Conservation (phyloP, 2,113 vertebrate genomes). For the Fregetta grallaria region DNA sequence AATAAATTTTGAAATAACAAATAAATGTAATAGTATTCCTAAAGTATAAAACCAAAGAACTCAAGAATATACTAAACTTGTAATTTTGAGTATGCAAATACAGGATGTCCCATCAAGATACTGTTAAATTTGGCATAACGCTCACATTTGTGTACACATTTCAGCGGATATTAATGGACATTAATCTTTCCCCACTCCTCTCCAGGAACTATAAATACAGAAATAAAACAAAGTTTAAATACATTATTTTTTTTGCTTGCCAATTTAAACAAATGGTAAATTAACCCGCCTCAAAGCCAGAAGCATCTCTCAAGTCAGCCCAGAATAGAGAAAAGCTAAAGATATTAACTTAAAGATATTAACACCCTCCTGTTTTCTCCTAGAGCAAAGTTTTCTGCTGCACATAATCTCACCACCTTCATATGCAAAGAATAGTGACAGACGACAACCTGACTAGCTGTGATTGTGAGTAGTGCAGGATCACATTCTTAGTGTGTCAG, state of each 20-base stretch:
- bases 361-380: background rate
- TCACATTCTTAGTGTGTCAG: background rate
- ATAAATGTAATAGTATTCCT: background rate
- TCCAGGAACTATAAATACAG: background rate
- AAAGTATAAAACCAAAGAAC: background rate
- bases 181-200: background rate
- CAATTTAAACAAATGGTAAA: background rate
- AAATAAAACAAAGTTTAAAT: background rate
- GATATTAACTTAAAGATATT: background rate
- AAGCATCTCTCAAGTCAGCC: background rate
- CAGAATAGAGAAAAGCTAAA: background rate
- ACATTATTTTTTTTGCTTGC: background rate
- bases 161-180: background rate
- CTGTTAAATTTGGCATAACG: background rate
- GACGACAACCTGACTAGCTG: background rate
- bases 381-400: background rate
- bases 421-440: background rate
- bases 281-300: background rate
- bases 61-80: background rate
- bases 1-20: background rate
- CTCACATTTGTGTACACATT: background rate
- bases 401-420: background rate
- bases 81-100: background rate
- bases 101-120: background rate
- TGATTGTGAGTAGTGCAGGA: background rate